Conservation (phyloP, 2,797 vertebrate species). For the Oreortyx pictus region DNA sequence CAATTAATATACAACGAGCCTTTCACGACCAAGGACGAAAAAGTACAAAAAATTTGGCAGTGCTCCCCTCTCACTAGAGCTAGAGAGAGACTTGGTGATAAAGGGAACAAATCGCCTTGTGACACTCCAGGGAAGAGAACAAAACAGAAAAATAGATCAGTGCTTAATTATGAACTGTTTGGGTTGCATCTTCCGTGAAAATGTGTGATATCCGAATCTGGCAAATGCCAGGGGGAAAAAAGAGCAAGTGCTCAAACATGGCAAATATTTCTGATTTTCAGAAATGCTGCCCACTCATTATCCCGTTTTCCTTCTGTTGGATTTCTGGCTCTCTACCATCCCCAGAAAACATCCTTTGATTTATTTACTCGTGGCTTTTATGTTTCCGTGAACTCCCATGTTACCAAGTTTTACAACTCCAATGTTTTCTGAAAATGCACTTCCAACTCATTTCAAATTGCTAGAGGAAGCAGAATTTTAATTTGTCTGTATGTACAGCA, state of each 20-base stretch:
- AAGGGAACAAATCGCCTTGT: slow-evolving; percentile 18
- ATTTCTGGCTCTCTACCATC: slow-evolving; percentile 17
- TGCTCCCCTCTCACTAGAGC: not conserved
- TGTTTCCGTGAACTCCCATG: not conserved
- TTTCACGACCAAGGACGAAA: slow-evolving; percentile 13
- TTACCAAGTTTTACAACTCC: not conserved
- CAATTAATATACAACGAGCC: slow-evolving; percentile 34
- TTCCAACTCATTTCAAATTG: slow-evolving; percentile 27
- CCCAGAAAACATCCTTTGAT: not conserved
- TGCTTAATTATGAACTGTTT: not conserved
- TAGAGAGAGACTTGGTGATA: not conserved
- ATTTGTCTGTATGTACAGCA: not conserved
- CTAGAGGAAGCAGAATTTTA: not conserved
- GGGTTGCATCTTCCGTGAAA: not conserved
- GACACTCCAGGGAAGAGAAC: not conserved
- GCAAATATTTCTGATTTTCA: slow-evolving; percentile 35
- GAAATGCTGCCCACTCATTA: not conserved
- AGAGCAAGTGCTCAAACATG: not conserved
- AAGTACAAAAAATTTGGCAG: slow-evolving; percentile 26
- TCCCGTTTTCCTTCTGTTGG: slow-evolving; percentile 5
- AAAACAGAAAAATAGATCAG: not conserved
- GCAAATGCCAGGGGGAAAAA: not conserved
- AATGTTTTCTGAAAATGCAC: slow-evolving; percentile 4
- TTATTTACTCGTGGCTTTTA: not conserved
- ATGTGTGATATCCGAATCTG: not conserved